Conservation (phyloP, 2,888 invertebrate species). For the Acrocyrtus sp. region DNA sequence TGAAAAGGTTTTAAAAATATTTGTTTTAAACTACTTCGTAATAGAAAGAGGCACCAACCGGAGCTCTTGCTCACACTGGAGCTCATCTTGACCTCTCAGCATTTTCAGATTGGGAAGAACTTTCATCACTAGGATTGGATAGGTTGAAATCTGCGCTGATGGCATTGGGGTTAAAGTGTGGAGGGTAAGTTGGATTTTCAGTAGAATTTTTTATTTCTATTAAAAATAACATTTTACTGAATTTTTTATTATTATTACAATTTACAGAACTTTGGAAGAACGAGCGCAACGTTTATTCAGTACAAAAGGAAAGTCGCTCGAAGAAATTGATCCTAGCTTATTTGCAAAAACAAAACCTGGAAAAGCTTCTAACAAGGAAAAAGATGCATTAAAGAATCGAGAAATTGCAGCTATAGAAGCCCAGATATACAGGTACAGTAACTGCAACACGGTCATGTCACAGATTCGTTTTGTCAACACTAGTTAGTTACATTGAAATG, state of each 20-base stretch:
- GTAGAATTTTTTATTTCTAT: background rate
- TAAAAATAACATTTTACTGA: slow-evolving; percentile 1
- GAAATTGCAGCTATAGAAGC: slow-evolving; percentile 91
- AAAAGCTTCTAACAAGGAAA: slow-evolving; percentile 70
- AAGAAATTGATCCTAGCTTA: slow-evolving; percentile 88
- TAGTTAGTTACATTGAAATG: slow-evolving; percentile 3
- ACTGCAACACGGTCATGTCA: background rate
- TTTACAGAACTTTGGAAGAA: slow-evolving; percentile 86
- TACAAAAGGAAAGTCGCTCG: slow-evolving; percentile 87
- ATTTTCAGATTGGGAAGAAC: slow-evolving; percentile 96
- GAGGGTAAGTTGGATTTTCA: slow-evolving; percentile 79
- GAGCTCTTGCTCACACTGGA: slow-evolving; percentile 90
- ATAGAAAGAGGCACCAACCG: slow-evolving; percentile 90
- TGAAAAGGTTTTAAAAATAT: background rate
- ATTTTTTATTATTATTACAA: slow-evolving; percentile 18
- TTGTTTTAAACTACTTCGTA: too few species aligned
- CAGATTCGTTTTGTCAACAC: background rate
- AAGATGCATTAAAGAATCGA: slow-evolving; percentile 76
- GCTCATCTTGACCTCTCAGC: slow-evolving; percentile 98
- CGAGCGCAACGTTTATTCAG: slow-evolving; percentile 95
- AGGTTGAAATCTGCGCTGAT: slow-evolving; percentile 96
- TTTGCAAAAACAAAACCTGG: slow-evolving; percentile 91
- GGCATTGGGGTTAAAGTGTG: slow-evolving; percentile 97
- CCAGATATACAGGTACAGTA: slow-evolving; percentile 79
- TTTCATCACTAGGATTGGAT: slow-evolving; percentile 96